These are phyloP conservation scores for Lissonota sp. DNA, from an alignment of 2,888 invertebrate species.

Conservation along the genomic window DNA sequence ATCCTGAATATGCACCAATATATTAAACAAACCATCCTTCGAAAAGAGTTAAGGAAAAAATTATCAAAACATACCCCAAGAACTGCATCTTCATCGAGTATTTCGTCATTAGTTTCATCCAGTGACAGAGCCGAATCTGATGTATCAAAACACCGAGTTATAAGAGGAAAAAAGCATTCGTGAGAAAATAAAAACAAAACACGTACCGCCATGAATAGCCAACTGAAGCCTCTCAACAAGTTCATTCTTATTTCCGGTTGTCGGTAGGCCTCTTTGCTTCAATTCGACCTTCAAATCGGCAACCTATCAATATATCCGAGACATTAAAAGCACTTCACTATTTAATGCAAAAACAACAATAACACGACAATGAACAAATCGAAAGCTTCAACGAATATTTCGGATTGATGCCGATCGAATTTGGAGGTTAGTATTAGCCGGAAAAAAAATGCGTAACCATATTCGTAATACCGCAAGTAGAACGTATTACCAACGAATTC, in stretches of 20 bases:
- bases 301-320: constrained; percentile 86
- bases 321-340: not conserved
- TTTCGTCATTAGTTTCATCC: constrained; percentile 85
- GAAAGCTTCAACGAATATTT: constrained; percentile 12
- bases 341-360: not conserved
- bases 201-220: constrained; percentile 84
- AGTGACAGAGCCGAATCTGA: constrained; percentile 83
- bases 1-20: constrained; percentile 71
- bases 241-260: constrained; percentile 93
- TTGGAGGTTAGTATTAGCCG: constrained; percentile 66
- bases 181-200: constrained; percentile 29
- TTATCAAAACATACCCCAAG: constrained; percentile 83
- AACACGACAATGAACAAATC: constrained; percentile 4
- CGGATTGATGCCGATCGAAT: constrained; percentile 1
- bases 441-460: not conserved
- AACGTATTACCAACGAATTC: too few species aligned
- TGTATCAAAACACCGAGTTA: not conserved
- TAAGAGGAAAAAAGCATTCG: constrained; percentile 16
- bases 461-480: not conserved
- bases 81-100: constrained; percentile 85
- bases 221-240: constrained; percentile 91
- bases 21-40: too few species aligned
- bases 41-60: constrained; percentile 15
- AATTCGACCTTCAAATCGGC: constrained; percentile 93
- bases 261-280: constrained; percentile 90